phyloP scores from a whole-genome alignment of 2,888 invertebrate species.

The Luperina nickerlii region DNA sequence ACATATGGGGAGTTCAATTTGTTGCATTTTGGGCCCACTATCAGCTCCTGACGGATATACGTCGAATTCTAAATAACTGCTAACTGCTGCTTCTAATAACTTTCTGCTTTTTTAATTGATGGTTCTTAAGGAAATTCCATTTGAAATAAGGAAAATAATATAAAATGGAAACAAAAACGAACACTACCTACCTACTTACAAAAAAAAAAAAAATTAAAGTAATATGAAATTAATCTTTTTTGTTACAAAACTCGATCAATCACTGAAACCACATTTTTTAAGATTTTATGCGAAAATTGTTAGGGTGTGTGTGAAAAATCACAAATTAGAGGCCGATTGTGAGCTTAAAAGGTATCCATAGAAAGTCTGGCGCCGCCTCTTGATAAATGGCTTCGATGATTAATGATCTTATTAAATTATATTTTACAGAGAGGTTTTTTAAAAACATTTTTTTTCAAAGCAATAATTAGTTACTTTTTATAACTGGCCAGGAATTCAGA shows the following conservation, averaged over 20 bases:
- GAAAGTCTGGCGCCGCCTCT: conserved; percentile 74
- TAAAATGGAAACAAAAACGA: background rate
- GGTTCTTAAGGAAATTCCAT: background rate
- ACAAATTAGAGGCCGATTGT: conserved; percentile 83
- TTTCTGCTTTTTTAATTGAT: background rate
- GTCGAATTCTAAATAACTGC: too few relatives aligned
- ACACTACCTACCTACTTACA: background rate
- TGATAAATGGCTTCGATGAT: conserved; percentile 63
- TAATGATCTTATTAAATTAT: conserved; percentile 56
- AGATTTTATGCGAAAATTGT: conserved; percentile 50
- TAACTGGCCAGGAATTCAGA: background rate
- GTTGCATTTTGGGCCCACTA: too few relatives aligned
- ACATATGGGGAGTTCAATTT: too few relatives aligned
- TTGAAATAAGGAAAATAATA: background rate
- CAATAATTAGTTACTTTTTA: background rate
- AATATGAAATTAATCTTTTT: background rate
- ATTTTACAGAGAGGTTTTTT: conserved; percentile 43
- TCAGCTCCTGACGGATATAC: too few relatives aligned
- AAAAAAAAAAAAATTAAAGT: background rate
- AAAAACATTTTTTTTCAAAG: conserved; percentile 3
- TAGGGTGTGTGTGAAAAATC: conserved; percentile 87
- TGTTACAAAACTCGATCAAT: conserved; percentile 48
- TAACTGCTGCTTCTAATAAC: too few relatives aligned
- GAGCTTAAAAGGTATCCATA: conserved; percentile 65
- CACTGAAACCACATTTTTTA: conserved; percentile 59